Evolutionary conservation across 2,888 invertebrate species (phyloP).

Genomic region (Dendrolimus houi): DNA sequence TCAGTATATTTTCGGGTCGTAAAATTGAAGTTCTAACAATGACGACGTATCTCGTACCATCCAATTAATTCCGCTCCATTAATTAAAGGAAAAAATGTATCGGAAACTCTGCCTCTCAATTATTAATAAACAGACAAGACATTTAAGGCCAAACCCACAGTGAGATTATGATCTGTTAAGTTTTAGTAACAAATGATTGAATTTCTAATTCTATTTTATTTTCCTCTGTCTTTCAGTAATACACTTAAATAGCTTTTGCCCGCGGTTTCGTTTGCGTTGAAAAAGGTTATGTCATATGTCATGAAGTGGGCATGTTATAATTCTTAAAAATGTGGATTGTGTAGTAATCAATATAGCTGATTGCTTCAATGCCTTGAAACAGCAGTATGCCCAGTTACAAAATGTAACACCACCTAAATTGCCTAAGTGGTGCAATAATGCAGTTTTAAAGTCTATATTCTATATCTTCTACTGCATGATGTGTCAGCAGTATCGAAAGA

Average conservation of each 20-base stretch:
- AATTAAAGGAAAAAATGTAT: not conserved
- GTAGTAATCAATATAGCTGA: slow-evolving; percentile 91
- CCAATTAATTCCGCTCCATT: not conserved
- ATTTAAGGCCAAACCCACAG: too few species aligned
- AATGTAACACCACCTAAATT: slow-evolving; percentile 84
- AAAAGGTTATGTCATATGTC: too few species aligned
- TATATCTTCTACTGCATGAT: slow-evolving; percentile 94
- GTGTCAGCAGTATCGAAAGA: slow-evolving; percentile 82
- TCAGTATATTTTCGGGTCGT: not conserved
- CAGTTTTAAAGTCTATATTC: slow-evolving; percentile 91
- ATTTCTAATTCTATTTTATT: too few species aligned
- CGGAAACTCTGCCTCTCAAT: too few species aligned
- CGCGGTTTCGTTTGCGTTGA: too few species aligned
- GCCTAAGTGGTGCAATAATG: slow-evolving; percentile 88
- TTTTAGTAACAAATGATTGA: too few species aligned
- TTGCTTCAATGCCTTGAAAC: slow-evolving; percentile 86
- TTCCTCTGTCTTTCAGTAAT: too few species aligned
- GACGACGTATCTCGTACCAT: not conserved
- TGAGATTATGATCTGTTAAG: too few species aligned
- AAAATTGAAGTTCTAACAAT: not conserved
- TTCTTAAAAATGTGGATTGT: too few species aligned
- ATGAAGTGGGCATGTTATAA: too few species aligned
- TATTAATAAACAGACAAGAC: too few species aligned
- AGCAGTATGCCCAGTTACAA: slow-evolving; percentile 87
- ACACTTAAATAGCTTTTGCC: too few species aligned